Evolutionary conservation across 1,140 invertebrate species (phyloP), one percentile per base, ranked within the genome.

Genomic region (Drosophila tristis): DNA sequence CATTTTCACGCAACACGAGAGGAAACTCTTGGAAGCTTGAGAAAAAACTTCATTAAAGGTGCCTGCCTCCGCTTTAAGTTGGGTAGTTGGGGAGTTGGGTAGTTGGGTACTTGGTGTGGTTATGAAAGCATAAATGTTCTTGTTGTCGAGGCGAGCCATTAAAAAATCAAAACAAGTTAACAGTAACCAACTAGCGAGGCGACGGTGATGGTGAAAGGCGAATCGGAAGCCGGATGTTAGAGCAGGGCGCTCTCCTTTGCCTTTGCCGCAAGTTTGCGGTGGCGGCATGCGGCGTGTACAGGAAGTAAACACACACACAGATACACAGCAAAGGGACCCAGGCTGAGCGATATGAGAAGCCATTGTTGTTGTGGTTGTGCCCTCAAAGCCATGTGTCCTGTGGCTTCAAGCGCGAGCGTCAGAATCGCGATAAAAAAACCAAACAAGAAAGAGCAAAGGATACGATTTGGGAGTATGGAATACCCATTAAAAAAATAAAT

Each of bases 91-190:
- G 1, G 1, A 20, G 20, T 25, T 25, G 4, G 23, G 2, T 3
- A 25, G 23, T 25, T 25, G 23, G 23, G 23, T 25, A 0, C 2
- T 25, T 25, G 2, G 23, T 25, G 20, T 25, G 68, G 51, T 74
- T 86, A 62, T 80, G 43, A 63, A 67, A 47, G 55, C 68, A 66
- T 71, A 74, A 80, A 74, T 77, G 80, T 74, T 75, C 62, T 62
- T 44, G 60, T 61, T 44, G 72, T 77, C 79, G 20, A 74, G 75
- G 76, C 79, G 73, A 78, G 79, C 84, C 84, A 89, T 89, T 89
- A 89, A 89, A 89, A 89, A 89, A 89, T 89, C 84, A 89, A 89
- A 89, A 89, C 84, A 89, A 89, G 84, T 89, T 89, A 89, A 71
- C 84, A 78, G 84, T 59, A 62, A 80, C 73, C 66, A 76, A 72